Percentiles rank a stretch among this genome's conserved stretches.
Conservation (phyloP, 2,888 invertebrate species). For the Colletes collaris region DNA sequence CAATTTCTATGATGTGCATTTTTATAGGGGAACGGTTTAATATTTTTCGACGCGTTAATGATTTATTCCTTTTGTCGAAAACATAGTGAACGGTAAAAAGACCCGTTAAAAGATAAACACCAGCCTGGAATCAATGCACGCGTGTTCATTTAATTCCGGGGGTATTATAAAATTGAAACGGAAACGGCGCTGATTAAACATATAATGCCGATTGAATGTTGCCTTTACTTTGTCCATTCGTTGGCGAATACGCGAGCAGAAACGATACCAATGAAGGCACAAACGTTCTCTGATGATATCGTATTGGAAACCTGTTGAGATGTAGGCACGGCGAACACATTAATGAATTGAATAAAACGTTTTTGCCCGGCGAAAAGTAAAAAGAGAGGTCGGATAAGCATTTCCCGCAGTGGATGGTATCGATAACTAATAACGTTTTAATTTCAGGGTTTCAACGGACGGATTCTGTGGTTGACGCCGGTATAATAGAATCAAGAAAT, state of each 20-base stretch:
- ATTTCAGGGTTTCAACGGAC: slow-evolving; percentile 13
- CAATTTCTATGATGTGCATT: not conserved
- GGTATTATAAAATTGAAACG: slow-evolving; percentile 8
- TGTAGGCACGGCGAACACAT: slow-evolving; percentile 4
- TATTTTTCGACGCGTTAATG: slow-evolving; percentile 3
- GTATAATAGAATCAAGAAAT: slow-evolving; percentile 38
- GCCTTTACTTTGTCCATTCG: slow-evolving; percentile 8
- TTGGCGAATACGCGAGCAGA: not conserved
- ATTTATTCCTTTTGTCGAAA: slow-evolving; percentile 10
- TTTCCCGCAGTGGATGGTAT: not conserved
- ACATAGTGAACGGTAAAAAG: slow-evolving; percentile 1
- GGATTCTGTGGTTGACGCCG: not conserved
- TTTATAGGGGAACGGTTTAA: not conserved
- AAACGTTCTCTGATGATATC: not conserved
- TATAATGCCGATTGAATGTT: not conserved
- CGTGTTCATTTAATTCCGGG: slow-evolving; percentile 7
- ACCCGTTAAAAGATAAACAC: slow-evolving; percentile 9
- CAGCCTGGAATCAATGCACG: not conserved
- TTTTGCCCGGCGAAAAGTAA: not conserved
- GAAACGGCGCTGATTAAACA: slow-evolving; percentile 7
- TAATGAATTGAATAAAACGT: slow-evolving; percentile 48
- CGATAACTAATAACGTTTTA: slow-evolving; percentile 32
- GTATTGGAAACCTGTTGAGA: slow-evolving; percentile 50
- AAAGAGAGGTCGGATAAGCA: slow-evolving; percentile 5
- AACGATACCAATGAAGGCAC: slow-evolving; percentile 7